These are phyloP conservation scores for Helicolenus hilgendorfi DNA, from an alignment of 2,797 vertebrate genomes.

Conservation along the genomic window DNA sequence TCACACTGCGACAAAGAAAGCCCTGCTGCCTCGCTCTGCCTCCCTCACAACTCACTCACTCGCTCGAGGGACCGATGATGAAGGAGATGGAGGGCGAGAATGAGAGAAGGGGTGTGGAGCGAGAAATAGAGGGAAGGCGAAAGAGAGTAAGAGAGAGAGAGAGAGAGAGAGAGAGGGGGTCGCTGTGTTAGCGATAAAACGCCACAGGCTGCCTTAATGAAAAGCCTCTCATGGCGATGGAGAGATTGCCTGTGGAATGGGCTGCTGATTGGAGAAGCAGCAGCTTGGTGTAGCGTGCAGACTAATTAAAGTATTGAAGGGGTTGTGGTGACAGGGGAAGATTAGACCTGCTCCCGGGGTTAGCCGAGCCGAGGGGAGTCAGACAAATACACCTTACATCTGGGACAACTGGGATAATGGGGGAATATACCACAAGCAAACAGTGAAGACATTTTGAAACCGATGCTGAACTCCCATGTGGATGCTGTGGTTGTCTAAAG, in stretches of 20 bases:
- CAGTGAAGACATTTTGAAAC: not conserved
- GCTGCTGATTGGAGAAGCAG: slow-evolving; percentile 86
- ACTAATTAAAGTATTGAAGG: slow-evolving; percentile 86
- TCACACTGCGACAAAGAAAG: slow-evolving; percentile 69
- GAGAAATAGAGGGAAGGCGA: slow-evolving; percentile 49
- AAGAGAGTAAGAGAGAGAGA: slow-evolving; percentile 21
- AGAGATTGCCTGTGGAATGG: slow-evolving; percentile 85
- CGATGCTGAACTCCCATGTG: not conserved
- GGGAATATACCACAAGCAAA: not conserved
- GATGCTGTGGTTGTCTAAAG: not conserved
- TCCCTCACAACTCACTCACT: slow-evolving; percentile 47
- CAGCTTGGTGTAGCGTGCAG: slow-evolving; percentile 72
- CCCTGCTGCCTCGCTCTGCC: slow-evolving; percentile 31
- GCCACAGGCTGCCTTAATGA: slow-evolving; percentile 83
- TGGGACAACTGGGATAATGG: slow-evolving; percentile 23
- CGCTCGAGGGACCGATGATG: slow-evolving; percentile 65
- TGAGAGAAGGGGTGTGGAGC: slow-evolving; percentile 18
- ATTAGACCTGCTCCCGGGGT: slow-evolving; percentile 77
- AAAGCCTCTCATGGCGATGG: slow-evolving; percentile 87
- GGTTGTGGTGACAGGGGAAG: slow-evolving; percentile 68
- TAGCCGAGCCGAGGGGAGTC: slow-evolving; percentile 38
- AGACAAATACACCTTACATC: slow-evolving; percentile 46
- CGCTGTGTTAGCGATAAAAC: slow-evolving; percentile 73
- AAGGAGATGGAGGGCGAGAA: slow-evolving; percentile 55
- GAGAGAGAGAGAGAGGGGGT: slow-evolving; percentile 25